Conservation (phyloP, 2,113 vertebrate genomes). For the Lepisosteus oculatus region DNA sequence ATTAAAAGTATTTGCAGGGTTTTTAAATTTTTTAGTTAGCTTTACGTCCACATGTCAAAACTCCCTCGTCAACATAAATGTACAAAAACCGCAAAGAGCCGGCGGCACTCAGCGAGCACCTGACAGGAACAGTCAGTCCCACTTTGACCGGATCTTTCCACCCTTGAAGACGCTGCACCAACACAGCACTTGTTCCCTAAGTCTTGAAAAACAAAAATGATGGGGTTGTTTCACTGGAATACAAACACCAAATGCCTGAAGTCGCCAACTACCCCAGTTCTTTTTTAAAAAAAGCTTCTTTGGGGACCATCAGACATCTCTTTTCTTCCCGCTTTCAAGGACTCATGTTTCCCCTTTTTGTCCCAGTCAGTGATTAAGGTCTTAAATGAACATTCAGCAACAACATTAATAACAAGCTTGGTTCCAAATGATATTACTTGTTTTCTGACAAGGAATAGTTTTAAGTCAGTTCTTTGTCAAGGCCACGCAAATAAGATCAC, state of each 20-base stretch:
- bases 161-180: constrained; percentile 48
- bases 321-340: constrained; percentile 39
- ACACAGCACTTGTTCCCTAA: constrained; percentile 76
- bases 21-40: constrained; percentile 50
- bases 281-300: constrained; percentile 54
- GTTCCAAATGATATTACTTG: constrained; percentile 24
- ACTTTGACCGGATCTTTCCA: constrained; percentile 37
- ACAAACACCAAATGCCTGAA: constrained; percentile 79
- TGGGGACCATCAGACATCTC: constrained; percentile 28
- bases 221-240: constrained; percentile 51
- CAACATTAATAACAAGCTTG: constrained; percentile 19
- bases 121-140: constrained; percentile 55
- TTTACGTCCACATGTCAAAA: constrained; percentile 38
- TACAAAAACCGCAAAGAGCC: constrained; percentile 29
- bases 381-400: constrained; percentile 38
- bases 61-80: constrained; percentile 31
- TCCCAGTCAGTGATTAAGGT: constrained; percentile 55
- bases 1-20: constrained; percentile 35
- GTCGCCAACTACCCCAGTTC: constrained; percentile 63
- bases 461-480: constrained; percentile 58
- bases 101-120: too few species aligned
- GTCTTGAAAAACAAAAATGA: constrained; percentile 54
- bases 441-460: constrained; percentile 37
- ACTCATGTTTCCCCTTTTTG: constrained; percentile 67
- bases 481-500: constrained; percentile 68